Evolutionary conservation across 2,888 invertebrate species (phyloP).

Genomic region (Drosophila dives): DNA sequence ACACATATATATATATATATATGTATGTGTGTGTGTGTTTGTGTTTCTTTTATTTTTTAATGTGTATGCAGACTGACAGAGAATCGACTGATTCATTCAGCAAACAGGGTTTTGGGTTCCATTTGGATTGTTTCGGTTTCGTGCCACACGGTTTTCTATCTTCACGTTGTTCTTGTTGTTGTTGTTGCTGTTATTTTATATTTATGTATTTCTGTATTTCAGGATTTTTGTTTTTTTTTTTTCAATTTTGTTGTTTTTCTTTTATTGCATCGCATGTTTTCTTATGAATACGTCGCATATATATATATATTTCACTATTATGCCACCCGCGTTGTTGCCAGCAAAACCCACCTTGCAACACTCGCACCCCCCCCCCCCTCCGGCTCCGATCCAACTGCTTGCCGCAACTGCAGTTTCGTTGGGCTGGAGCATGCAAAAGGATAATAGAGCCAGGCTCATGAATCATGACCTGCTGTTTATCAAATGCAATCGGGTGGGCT

Average conservation of each 20-base stretch:
- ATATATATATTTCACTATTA: constrained; percentile 63
- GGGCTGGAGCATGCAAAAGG: constrained; percentile 54
- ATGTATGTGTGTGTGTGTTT: neutral
- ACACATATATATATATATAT: neutral
- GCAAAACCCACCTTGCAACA: neutral
- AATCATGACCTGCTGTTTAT: constrained; percentile 75
- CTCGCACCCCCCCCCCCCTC: neutral
- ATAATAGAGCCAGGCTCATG: constrained; percentile 68
- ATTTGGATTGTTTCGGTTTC: constrained; percentile 54
- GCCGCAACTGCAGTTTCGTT: constrained; percentile 52
- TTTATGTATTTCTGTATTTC: constrained; percentile 16
- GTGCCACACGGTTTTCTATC: constrained; percentile 53
- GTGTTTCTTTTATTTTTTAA: neutral
- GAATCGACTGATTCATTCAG: constrained; percentile 56
- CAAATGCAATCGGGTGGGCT: constrained; percentile 62
- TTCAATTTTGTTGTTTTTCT: constrained; percentile 14
- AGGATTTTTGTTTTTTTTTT: constrained; percentile 10
- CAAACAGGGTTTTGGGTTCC: constrained; percentile 37
- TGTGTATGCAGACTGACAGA: constrained; percentile 29
- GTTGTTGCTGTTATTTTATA: constrained; percentile 5
- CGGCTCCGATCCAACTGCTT: neutral
- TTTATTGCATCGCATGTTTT: constrained; percentile 66
- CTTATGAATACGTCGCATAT: constrained; percentile 63
- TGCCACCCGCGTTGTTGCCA: constrained; percentile 36
- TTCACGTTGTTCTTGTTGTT: neutral